Evolutionary conservation across 2,113 vertebrate genomes (phyloP), one percentile per base, ranked within the genome.

Genomic region (Piaya cayana): DNA sequence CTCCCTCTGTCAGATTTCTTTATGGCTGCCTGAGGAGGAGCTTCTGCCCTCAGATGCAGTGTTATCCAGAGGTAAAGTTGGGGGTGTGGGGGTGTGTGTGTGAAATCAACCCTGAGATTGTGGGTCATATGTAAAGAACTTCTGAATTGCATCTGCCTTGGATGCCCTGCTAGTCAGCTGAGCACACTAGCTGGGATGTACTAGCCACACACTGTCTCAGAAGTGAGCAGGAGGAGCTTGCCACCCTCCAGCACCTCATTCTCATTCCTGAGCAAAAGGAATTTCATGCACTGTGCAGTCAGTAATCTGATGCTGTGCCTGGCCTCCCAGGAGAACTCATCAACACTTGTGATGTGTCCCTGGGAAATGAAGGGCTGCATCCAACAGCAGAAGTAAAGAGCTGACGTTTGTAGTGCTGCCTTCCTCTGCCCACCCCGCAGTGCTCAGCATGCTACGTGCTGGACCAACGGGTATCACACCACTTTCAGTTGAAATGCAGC

Each of bases 371-470:
- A 79, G 62, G 60, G 50, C 79, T 63, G 36, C 4, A 0, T 70
- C 42, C 60, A 69, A 65, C 3, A 9, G 69, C 69, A 90, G n/a
- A 81, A 92, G 74, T 8, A 30, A 59, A 77, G 85, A 84, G 32
- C 55, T 65, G 65, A 15, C 5, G 19, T 50, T 83, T 50, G 63
- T 11, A 72, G 77, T 4, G 5, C 59, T 70, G 79, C 75, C 42
- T 32, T 49, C 26, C 18, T 42, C 78, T 87, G 69, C 74, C 65
- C 16, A 7, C 19, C 34, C 68, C 9, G 6, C 19, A 3, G 49
- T 1, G 55, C 67, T 62, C 79, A 45, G 64, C 58, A 32, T 2
- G 5, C 53, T 19, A 7, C 2, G 1, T 1, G 6, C 0, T 0
- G 79, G 45, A 49, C 37, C 30, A n/a, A 4, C 2, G 15, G 86